These are phyloP conservation scores for Pandemis cinnamomeana DNA, from an alignment of 2,888 invertebrate genomes.

Conservation along the genomic window DNA sequence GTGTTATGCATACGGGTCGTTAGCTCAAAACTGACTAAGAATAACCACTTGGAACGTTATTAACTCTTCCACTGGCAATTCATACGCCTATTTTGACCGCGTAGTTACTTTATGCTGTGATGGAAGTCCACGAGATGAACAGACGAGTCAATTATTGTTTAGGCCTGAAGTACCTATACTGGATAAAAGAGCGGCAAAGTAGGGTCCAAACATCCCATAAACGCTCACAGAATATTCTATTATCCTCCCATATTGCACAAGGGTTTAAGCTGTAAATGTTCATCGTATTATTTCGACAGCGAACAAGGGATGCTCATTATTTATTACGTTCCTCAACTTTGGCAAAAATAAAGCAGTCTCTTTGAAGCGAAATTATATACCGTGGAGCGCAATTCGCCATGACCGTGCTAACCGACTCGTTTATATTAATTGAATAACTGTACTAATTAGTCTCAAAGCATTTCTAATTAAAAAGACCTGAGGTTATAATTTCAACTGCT, in stretches of 20 bases:
- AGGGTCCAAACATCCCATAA: slow-evolving; percentile 14
- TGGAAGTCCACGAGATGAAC: not conserved
- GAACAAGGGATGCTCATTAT: slow-evolving; percentile 32
- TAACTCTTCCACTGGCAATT: not conserved
- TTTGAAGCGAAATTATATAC: slow-evolving; percentile 27
- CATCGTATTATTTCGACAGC: slow-evolving; percentile 18
- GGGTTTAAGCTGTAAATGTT: slow-evolving; percentile 34
- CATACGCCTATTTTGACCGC: not conserved
- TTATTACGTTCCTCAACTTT: slow-evolving; percentile 25
- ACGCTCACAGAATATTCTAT: slow-evolving; percentile 21
- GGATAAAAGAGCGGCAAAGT: not conserved
- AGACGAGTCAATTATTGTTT: slow-evolving; percentile 2
- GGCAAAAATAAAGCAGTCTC: slow-evolving; percentile 16
- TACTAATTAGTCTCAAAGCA: slow-evolving; percentile 40
- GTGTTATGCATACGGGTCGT: not conserved
- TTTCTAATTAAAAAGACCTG: slow-evolving; percentile 41
- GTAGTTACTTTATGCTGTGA: slow-evolving; percentile 1
- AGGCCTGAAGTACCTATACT: not conserved
- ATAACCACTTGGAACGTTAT: not conserved
- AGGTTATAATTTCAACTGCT: slow-evolving; percentile 34
- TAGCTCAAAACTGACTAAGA: not conserved
- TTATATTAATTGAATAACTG: slow-evolving; percentile 41
- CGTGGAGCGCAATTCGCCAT: slow-evolving; percentile 22
- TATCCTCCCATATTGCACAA: slow-evolving; percentile 25
- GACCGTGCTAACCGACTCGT: slow-evolving; percentile 31